phyloP scores from a whole-genome alignment of 2,888 invertebrate genomes.

The Tryphoninae sp. region DNA sequence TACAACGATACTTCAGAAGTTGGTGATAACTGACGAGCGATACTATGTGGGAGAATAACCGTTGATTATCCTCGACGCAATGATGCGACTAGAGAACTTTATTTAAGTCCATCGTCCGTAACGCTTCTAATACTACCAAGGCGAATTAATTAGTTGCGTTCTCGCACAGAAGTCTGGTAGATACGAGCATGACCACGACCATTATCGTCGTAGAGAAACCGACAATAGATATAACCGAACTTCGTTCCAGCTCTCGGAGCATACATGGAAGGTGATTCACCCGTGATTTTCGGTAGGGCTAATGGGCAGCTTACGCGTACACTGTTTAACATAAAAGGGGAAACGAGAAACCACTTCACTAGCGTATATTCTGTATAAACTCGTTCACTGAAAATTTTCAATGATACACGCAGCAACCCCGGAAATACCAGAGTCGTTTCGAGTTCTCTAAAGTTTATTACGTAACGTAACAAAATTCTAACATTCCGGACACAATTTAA shows the following conservation, averaged over 20 bases:
- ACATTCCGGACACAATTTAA: too few relatives aligned
- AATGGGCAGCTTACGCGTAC: not conserved
- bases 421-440: too few relatives aligned
- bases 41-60: not conserved
- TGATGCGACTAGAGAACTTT: slow-evolving; percentile 12
- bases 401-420: too few relatives aligned
- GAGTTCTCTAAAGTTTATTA: too few relatives aligned
- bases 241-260: slow-evolving; percentile 1
- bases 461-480: too few relatives aligned
- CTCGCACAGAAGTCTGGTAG: slow-evolving; percentile 21
- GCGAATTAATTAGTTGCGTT: slow-evolving; percentile 50
- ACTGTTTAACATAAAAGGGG: not conserved
- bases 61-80: slow-evolving; percentile 20
- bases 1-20: too few relatives aligned
- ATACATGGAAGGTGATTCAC: slow-evolving; percentile 22
- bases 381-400: not conserved
- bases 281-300: not conserved
- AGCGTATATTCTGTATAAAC: not conserved
- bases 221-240: slow-evolving; percentile 11
- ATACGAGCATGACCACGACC: slow-evolving; percentile 1
- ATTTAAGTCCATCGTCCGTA: slow-evolving; percentile 20
- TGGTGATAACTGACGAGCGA: too few relatives aligned
- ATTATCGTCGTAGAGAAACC: slow-evolving; percentile 33
- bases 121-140: slow-evolving; percentile 8
- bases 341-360: not conserved